A percentile compares a stretch with the other conserved stretches of the same genome.
phyloP scores from a whole-genome alignment of 1,140 invertebrate genomes.

The Stenopsyche tienmushanensis region DNA sequence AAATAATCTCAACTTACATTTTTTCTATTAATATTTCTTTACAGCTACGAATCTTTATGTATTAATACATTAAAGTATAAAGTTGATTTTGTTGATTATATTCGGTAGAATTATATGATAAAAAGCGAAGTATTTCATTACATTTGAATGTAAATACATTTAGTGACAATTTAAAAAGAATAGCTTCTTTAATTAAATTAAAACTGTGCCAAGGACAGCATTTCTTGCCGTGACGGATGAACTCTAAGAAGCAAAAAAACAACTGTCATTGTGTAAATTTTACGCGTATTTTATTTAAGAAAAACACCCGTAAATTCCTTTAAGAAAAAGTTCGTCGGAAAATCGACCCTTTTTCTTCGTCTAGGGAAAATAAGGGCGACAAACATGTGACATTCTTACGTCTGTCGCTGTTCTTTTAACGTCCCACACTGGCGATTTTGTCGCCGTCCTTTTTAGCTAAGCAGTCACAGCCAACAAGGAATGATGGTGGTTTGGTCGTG shows the following conservation, averaged over 20 bases:
- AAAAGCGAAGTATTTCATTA: too few relatives aligned
- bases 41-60: too few relatives aligned
- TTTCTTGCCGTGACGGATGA: too few relatives aligned
- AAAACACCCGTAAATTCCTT: constrained; percentile 6
- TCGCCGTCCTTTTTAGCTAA: neutral
- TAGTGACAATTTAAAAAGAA: too few relatives aligned
- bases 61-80: too few relatives aligned
- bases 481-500: constrained; percentile 6
- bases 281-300: constrained; percentile 11
- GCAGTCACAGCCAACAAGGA: constrained; percentile 2
- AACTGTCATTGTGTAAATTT: neutral
- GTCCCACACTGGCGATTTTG: constrained; percentile 1
- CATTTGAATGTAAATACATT: too few relatives aligned
- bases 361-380: constrained; percentile 1
- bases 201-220: too few relatives aligned
- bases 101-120: too few relatives aligned
- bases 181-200: too few relatives aligned
- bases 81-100: too few relatives aligned
- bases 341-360: constrained; percentile 12
- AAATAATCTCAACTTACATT: too few relatives aligned
- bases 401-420: neutral
- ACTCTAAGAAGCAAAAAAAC: neutral
- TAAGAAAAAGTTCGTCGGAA: neutral
- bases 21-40: too few relatives aligned
- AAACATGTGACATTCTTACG: constrained; percentile 5